phyloP scores from a whole-genome alignment of 2,113 vertebrate species.

The Corydoras maculifer region DNA sequence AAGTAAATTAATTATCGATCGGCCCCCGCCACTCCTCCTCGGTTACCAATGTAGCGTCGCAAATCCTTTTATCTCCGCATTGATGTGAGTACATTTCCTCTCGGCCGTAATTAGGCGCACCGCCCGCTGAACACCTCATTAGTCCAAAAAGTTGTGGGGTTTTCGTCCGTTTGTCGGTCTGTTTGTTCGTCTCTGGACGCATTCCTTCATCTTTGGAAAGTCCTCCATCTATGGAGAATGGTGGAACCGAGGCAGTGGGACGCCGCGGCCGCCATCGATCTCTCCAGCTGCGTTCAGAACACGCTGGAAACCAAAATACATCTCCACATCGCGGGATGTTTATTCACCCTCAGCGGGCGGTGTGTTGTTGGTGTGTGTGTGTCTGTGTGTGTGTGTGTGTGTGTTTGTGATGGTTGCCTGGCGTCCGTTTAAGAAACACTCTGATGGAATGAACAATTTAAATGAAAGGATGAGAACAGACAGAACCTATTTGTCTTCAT shows the following conservation, averaged over 20 bases:
- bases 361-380: conserved; percentile 18
- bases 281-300: conserved; percentile 34
- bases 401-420: no score
- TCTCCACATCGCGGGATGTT: conserved; percentile 46
- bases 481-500: no score
- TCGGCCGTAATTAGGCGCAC: conserved; percentile 54
- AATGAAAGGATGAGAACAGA: no score
- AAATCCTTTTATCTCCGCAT: conserved; percentile 66
- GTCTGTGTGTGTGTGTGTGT: no score
- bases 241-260: conserved; percentile 39
- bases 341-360: conserved; percentile 40
- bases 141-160: conserved; percentile 41
- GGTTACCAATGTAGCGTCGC: conserved; percentile 69
- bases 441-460: no score
- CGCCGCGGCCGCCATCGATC: conserved; percentile 61
- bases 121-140: conserved; percentile 48
- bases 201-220: conserved; percentile 1
- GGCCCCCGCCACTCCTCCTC: conserved; percentile 59
- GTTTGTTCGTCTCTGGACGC: not conserved
- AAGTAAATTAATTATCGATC: conserved; percentile 79
- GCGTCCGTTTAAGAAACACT: no score
- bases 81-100: conserved; percentile 64
- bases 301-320: conserved; percentile 55
- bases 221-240: not conserved
- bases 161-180: conserved; percentile 10